A percentile compares a stretch with the other conserved stretches of the same genome.
Conservation (phyloP, 2,113 vertebrate species). For the Cervus canadensis region DNA sequence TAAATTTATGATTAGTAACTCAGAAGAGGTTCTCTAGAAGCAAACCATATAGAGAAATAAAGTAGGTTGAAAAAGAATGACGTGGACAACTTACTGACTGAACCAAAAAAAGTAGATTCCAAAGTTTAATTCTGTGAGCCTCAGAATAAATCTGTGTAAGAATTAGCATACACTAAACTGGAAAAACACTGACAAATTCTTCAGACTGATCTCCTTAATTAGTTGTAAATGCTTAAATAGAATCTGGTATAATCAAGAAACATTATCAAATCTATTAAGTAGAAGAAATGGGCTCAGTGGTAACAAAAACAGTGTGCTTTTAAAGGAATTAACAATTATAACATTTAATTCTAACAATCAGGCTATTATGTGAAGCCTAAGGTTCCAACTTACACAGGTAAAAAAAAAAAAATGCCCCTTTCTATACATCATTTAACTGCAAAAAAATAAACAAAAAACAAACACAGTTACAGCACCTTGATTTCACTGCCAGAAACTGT, state of each 20-base stretch:
- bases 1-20: not conserved
- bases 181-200: not conserved
- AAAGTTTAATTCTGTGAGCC: not conserved
- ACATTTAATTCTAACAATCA: slow-evolving; percentile 21
- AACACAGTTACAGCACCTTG: not conserved
- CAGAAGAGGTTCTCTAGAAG: not conserved
- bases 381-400: not conserved
- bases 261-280: not conserved
- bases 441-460: not conserved
- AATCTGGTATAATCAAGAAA: not conserved
- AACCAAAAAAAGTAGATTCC: not conserved
- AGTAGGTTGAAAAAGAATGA: not conserved
- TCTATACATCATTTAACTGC: not conserved
- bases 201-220: not conserved
- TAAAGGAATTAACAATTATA: slow-evolving; percentile 12
- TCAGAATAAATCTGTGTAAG: not conserved
- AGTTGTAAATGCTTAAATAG: not conserved
- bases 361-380: not conserved
- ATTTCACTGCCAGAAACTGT: not conserved
- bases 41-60: not conserved
- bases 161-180: not conserved
- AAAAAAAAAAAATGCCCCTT: not conserved
- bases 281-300: not conserved
- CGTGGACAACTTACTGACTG: not conserved
- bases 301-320: not conserved